Percentiles rank a stretch among this genome's conserved stretches.
phyloP scores from a whole-genome alignment of 1,140 invertebrate species.

The Camponotus pennsylvanicus region DNA sequence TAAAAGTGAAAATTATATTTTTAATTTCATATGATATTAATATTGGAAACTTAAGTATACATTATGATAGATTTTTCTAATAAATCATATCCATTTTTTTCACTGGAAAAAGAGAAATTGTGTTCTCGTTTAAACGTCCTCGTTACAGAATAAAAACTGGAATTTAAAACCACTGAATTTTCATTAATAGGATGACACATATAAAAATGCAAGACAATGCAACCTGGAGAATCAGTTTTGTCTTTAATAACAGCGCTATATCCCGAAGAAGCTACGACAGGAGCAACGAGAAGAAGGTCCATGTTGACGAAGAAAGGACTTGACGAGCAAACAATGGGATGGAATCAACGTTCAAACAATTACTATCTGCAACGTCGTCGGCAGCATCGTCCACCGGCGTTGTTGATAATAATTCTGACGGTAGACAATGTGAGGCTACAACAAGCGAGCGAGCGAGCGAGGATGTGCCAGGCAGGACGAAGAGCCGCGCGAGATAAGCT shows the following conservation, averaged over 20 bases:
- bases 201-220: slow-evolving; percentile 25
- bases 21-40: background rate
- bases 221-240: background rate
- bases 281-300: slow-evolving; percentile 2
- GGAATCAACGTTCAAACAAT: slow-evolving; percentile 80
- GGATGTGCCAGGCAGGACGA: slow-evolving; percentile 5
- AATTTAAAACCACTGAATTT: background rate
- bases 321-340: slow-evolving; percentile 74
- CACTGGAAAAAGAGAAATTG: background rate
- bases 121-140: background rate
- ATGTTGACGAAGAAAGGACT: slow-evolving; percentile 48
- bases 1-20: slow-evolving; percentile 8
- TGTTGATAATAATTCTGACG: slow-evolving; percentile 79
- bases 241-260: slow-evolving; percentile 5
- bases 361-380: slow-evolving; percentile 72
- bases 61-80: background rate
- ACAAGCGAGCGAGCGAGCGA: background rate
- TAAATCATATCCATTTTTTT: background rate
- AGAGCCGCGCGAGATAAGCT: slow-evolving; percentile 76
- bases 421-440: slow-evolving; percentile 71
- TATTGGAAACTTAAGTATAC: background rate
- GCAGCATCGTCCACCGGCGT: slow-evolving; percentile 44
- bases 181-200: background rate
- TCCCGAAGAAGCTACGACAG: slow-evolving; percentile 11
- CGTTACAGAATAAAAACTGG: background rate